Percentiles rank a stretch among this genome's conserved stretches.
phyloP scores from a whole-genome alignment of 2,888 invertebrate species.

The Drosophila birchii region DNA sequence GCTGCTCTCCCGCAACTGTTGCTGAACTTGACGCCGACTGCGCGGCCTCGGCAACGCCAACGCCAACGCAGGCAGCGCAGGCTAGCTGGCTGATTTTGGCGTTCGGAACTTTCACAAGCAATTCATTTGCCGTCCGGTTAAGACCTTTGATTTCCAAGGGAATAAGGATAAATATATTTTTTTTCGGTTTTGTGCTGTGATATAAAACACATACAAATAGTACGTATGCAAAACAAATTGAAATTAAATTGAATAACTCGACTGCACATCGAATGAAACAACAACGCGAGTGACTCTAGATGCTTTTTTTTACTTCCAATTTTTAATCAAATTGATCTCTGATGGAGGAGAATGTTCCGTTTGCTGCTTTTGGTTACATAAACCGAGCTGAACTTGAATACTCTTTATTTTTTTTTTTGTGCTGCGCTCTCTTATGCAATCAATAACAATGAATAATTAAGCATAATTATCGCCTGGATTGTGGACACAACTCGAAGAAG shows the following conservation, averaged over 20 bases:
- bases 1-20: conserved; percentile 59
- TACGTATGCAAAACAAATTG: conserved; percentile 67
- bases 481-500: conserved; percentile 7
- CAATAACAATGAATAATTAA: conserved; percentile 23
- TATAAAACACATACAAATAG: conserved; percentile 80
- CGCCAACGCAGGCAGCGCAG: conserved; percentile 54
- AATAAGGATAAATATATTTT: conserved; percentile 77
- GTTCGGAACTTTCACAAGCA: conserved; percentile 75
- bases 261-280: conserved; percentile 30
- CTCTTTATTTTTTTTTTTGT: conserved; percentile 21
- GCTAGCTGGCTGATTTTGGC: conserved; percentile 58
- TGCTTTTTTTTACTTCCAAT: conserved; percentile 23
- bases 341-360: conserved; percentile 7
- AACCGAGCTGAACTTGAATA: conserved; percentile 48
- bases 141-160: conserved; percentile 80
- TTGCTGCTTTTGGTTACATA: conserved; percentile 61
- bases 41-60: conserved; percentile 10
- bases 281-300: conserved; percentile 29
- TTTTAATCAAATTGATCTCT: conserved; percentile 1
- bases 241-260: conserved; percentile 22
- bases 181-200: conserved; percentile 83
- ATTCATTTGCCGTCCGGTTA: conserved; percentile 83
- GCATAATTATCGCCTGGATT: conserved; percentile 14
- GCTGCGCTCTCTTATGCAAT: conserved; percentile 70
- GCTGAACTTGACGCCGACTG: conserved; percentile 56